Conservation (phyloP, 2,797 vertebrate species). For the Acridotheres tristis region DNA sequence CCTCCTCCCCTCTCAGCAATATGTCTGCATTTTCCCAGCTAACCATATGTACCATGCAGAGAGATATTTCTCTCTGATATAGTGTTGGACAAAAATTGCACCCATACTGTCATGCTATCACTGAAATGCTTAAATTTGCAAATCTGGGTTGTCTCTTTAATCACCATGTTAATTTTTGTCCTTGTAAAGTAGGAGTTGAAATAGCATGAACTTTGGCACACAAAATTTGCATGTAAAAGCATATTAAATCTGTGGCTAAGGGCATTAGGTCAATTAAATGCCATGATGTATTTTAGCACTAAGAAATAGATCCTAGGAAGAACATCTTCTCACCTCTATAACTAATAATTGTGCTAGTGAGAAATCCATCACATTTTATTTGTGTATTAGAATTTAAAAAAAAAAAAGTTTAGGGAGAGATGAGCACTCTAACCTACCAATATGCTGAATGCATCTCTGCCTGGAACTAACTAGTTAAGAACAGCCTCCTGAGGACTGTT, state of each 20-base stretch:
- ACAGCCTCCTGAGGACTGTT: not conserved
- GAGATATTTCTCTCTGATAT: not conserved
- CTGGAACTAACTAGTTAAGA: not conserved
- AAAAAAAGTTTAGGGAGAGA: not conserved
- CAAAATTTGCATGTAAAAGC: accelerated
- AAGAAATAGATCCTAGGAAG: not conserved
- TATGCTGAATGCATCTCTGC: not conserved
- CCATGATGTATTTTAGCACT: not conserved
- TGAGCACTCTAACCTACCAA: not conserved
- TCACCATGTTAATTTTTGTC: not conserved
- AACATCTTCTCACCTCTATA: not conserved
- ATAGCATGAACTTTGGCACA: not conserved
- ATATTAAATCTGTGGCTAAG: not conserved
- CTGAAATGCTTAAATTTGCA: not conserved
- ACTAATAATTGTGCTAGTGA: not conserved
- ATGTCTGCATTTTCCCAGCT: not conserved
- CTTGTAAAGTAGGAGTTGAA: not conserved
- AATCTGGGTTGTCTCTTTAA: not conserved
- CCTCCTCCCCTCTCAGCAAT: not conserved
- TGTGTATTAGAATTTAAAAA: not conserved
- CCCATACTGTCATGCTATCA: not conserved
- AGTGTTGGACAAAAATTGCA: not conserved
- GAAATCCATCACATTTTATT: not conserved
- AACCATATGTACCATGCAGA: not conserved
- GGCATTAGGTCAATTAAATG: not conserved